Base-by-base conservation (phyloP, 2,888 invertebrate species). In the Erebia ligea region DNA sequence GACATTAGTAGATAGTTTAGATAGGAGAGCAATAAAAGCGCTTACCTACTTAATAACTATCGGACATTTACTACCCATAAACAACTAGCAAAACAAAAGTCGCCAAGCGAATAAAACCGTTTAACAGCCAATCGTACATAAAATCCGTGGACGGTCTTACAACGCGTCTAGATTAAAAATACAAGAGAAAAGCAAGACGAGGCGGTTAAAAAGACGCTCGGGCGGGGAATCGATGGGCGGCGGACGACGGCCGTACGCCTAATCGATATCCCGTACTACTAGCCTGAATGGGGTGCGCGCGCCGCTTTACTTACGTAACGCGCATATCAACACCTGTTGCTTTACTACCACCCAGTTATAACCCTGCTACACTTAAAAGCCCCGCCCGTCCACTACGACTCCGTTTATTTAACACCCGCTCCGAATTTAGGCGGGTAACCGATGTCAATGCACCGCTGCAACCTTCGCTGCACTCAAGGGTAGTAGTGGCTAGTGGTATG, bases 381-480 rank as follows among this genome's bases (percentile, higher is more conserved):
- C 78, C 72, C 78, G 79, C 80, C 79, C 77, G 75, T 78, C 75
- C 77, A 73, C 72, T 74, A 76, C 66, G 52, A 34, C 34, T 70
- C 70, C 72, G 76, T 68, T 74, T 76, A 68, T 74, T 73, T 73
- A 72, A 73, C 65, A 72, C 62, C 68, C 67, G 75, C 72, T 76
- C 77, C 72, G 73, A 73, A 87, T 85, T 89, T 75, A 80, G 87
- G 52, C 82, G 90, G 86, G 76, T 88, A 79, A 74, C 77, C 79
- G 84, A 84, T 84, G 92, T 92, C 92, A 93, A 85, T 91, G 92
- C 91, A 92, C 92, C 82, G 82, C 80, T 79, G 84, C 91, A 92
- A 92, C 92, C 92, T 92, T 92, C 91, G 84, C 78, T 91, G 92
- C 92, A 90, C 92, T 92, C 92, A 92, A 92, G 92, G 92, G 91